Percentiles rank a stretch among this genome's conserved stretches.
phyloP scores from a whole-genome alignment of 2,888 invertebrate species.

The Drosophila kokeensis region DNA sequence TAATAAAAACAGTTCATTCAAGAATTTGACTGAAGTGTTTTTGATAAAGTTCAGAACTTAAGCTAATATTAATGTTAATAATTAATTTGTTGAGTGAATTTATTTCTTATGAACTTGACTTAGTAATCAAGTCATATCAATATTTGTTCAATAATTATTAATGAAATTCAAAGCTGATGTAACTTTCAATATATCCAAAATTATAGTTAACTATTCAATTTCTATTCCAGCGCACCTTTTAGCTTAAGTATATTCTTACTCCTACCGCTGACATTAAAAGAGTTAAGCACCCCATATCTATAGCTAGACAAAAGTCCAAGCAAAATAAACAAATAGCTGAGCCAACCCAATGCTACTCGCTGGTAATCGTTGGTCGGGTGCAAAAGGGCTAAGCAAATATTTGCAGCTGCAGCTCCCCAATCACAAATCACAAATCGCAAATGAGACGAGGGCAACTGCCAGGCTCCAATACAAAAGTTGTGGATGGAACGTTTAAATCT shows the following conservation, averaged over 20 bases:
- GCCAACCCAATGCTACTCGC: neutral
- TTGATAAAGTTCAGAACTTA: neutral
- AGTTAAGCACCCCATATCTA: constrained; percentile 34
- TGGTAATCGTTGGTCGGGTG: constrained; percentile 59
- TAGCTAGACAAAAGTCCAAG: constrained; percentile 47
- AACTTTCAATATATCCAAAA: neutral
- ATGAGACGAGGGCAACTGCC: constrained; percentile 49
- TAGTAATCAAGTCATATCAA: neutral
- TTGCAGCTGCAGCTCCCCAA: constrained; percentile 62
- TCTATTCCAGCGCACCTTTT: neutral
- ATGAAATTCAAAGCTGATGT: neutral
- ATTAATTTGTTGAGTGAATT: neutral
- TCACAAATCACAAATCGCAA: constrained; percentile 58
- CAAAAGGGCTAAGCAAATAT: constrained; percentile 76
- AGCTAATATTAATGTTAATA: neutral
- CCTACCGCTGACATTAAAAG: constrained; percentile 37
- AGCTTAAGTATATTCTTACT: neutral
- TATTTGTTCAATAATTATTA: neutral
- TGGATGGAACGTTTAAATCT: constrained; percentile 11
- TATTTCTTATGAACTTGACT: neutral
- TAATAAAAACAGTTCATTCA: neutral
- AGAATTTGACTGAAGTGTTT: neutral
- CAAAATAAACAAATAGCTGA: constrained; percentile 58
- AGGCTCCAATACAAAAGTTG: constrained; percentile 32
- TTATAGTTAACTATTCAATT: neutral